Conservation (phyloP, 2,888 invertebrate genomes). For the Cantharis nigra region DNA sequence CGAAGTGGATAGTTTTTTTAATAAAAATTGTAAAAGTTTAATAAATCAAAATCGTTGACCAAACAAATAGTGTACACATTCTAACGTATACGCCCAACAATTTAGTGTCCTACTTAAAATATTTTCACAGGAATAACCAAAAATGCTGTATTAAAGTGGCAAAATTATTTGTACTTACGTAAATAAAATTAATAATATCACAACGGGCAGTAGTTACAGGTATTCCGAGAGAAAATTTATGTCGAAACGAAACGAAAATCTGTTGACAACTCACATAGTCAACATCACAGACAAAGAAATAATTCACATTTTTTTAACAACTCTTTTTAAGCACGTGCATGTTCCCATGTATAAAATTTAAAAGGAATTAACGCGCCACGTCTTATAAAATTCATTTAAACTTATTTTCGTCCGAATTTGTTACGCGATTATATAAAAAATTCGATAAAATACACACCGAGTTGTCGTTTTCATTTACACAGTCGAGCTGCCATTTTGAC, state of each 20-base stretch:
- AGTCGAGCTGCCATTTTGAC: conserved; percentile 51
- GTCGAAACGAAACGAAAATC: conserved; percentile 18
- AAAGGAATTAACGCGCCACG: background rate
- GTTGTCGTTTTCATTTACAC: conserved; percentile 44
- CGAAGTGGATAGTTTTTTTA: conserved; percentile 41
- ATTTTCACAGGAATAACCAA: background rate
- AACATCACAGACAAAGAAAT: conserved; percentile 50
- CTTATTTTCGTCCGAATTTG: background rate
- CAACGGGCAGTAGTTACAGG: conserved; percentile 19
- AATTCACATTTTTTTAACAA: conserved; percentile 51
- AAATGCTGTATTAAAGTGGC: background rate
- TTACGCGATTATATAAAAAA: conserved; percentile 10
- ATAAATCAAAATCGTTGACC: conserved; percentile 52
- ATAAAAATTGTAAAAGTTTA: conserved; percentile 47
- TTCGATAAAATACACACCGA: conserved; percentile 26
- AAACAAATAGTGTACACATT: conserved; percentile 49
- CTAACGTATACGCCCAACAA: conserved; percentile 51
- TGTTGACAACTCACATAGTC: conserved; percentile 31
- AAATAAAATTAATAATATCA: conserved; percentile 26
- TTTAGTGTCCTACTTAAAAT: conserved; percentile 50
- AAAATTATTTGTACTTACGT: conserved; percentile 21
- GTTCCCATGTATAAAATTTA: background rate
- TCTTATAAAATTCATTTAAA: conserved; percentile 15
- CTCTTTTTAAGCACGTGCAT: conserved; percentile 41
- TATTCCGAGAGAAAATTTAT: conserved; percentile 4